Base-by-base conservation (phyloP, 2,797 vertebrate species). In the Threskiornis aethiopicus region DNA sequence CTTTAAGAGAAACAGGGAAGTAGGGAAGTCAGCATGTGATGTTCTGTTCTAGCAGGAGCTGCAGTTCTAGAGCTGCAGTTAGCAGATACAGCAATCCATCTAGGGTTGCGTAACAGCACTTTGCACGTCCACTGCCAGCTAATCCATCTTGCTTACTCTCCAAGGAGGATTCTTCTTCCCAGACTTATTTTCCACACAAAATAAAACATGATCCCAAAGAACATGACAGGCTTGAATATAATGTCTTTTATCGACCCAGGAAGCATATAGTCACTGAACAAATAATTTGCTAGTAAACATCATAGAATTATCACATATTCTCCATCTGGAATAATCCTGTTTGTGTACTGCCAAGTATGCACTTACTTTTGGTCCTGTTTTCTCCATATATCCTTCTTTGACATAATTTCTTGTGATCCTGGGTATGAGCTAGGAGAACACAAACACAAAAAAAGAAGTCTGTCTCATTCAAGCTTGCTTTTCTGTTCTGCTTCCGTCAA, bases 351-450 rank as follows among this genome's bases (percentile, higher is more conserved):
- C 29, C 57, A 67, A 46, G 16, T 22, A 59, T 52, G 64, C 58
- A 98, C 98, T 92, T 96, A 99, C 99, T 98, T 97, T 96, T 29
- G 99, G 99, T 33, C 99, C 99, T 0, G 99, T 99, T 97, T 99
- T 99, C 96, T 99, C 99, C 99, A 99, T 99, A 97, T 98, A 99
- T 59, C 99, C 99, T 96, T 99, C 99, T 98, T 99, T 99, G 87
- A 98, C 96, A 96, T 99, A 99, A 95, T 98, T 98, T 98, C 99
- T 98, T 87, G 99, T 99, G 96, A 99, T 99, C 97, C 97, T 98
- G 79, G 99, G 99, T 95, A 98, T 84, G 65, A 99, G 95, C 99
- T 99, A 93, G 46, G 37, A 95, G 67, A 96, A 97, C 46, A 97
- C 44, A 93, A 89, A 95, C 35, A 98, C 22, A 95, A 7, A 58